Evolutionary conservation across 2,888 invertebrate genomes (phyloP), one percentile per base, ranked within the genome.

Genomic region (Ferdinandea cuprea): DNA sequence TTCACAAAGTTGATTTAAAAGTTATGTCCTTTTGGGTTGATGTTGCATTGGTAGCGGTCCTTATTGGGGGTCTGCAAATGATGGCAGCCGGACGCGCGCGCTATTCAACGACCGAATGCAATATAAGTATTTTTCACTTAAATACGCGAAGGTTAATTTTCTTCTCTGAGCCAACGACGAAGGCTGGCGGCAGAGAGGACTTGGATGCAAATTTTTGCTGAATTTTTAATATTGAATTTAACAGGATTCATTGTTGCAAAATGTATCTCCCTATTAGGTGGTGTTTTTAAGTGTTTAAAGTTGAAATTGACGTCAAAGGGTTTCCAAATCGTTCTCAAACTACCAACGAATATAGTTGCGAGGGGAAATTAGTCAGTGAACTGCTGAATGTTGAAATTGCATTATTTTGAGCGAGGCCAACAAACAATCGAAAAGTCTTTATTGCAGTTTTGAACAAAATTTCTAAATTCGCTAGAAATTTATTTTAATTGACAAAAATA

Each of bases 1-100:
- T 84, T 84, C 73, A 79, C 72, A 79, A 84, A 84, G 83, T 84
- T 78, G 78, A 84, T 84, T 84, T 79, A 78, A 84, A 84, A 84
- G 84, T 84, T 84, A 68, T 46, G 79, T 73, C 79, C 63, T 69
- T 65, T 73, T 63, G 17, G 72, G 63, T 77, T 76, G 71, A 59
- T 52, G 59, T 15, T 48, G 63, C 35, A 46, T 28, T 13, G 46
- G 54, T 56, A 5, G 30, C 19, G 50, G 30, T 35, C 30, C 58
- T 9, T 19, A 7, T 11, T 44, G 19, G 44, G n/a, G 76, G 54
- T 42, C 63, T 40, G 48, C 46, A 42, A 80, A 37, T 72, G 50
- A 65, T 56, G 65, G 44, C 52, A 13, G 52, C 48, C 37, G 48
- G 48, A n/a, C n/a, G n/a, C n/a, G n/a, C n/a, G n/a, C n/a, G n/a